Base-by-base conservation (phyloP, 2,888 invertebrate species). In the Colostygia pectinataria region DNA sequence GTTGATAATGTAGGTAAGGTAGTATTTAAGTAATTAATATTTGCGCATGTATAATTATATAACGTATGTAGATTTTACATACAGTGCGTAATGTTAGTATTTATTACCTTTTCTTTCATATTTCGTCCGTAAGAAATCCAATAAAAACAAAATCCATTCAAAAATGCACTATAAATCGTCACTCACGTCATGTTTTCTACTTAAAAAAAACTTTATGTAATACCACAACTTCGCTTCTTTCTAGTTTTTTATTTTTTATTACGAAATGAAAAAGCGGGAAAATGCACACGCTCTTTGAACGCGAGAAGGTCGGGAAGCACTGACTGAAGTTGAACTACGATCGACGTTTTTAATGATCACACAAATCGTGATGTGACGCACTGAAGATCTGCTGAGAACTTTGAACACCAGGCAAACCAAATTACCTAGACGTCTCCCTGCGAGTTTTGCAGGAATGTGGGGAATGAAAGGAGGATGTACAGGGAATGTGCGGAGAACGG, bases 81-180 rank as follows among this genome's bases (percentile, higher is more conserved):
- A n/a, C n/a, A n/a, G n/a, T n/a, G n/a, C n/a, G n/a, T n/a, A n/a
- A n/a, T n/a, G n/a, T n/a, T n/a, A n/a, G n/a, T n/a, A n/a, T n/a
- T n/a, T n/a, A n/a, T n/a, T n/a, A 51, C 45, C 41, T 51, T 51
- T 27, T 29, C 6, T 23, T 51, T 41, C 45, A 51, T 51, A 24
- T 9, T 45, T 31, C 10, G 24, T 25, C 39, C 27, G 25, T 24
- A 39, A 29, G n/a, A 40, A 36, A 31, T 44, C 18, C 29, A 27
- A 36, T 12, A 29, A 15, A 44, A 31, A 18, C 4, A 14, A 20
- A 33, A 20, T 36, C 12, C 8, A 25, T 18, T 13, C 2, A 24
- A 39, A n/a, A 37, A 14, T 32, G 7, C 24, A 41, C 31, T 8
- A 13, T n/a, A n/a, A n/a, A n/a, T 12, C 8, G 15, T 43, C 37